Percentiles rank a stretch among this genome's conserved stretches.
These are phyloP conservation scores for Lerema accius DNA, from an alignment of 1,140 invertebrate species.

Conservation along the genomic window DNA sequence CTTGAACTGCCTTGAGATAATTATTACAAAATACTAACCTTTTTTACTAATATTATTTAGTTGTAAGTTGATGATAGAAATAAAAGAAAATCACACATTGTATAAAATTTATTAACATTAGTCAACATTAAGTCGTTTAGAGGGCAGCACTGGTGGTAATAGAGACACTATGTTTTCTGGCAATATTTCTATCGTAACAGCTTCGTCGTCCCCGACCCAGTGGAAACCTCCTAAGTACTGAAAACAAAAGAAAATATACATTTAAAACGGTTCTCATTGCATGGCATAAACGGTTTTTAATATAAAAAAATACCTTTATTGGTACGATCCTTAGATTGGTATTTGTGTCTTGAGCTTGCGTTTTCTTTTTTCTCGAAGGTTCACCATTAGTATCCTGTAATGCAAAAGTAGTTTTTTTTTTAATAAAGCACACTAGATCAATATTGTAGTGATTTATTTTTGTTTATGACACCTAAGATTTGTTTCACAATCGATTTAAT, in stretches of 20 bases:
- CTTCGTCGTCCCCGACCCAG: conserved; percentile 66
- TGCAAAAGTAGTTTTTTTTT: background rate
- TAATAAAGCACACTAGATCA: too few relatives aligned
- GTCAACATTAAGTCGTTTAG: conserved; percentile 46
- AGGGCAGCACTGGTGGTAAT: conserved; percentile 54
- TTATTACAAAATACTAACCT: too few relatives aligned
- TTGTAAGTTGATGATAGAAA: background rate
- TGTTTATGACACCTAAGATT: background rate
- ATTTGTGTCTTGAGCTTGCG: background rate
- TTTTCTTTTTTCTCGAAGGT: conserved; percentile 44
- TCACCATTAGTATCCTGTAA: conserved; percentile 38
- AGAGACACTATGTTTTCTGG: conserved; percentile 69
- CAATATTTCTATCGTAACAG: conserved; percentile 60
- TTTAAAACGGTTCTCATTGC: too few relatives aligned
- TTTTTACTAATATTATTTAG: too few relatives aligned
- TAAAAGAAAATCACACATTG: too few relatives aligned
- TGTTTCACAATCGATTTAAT: background rate
- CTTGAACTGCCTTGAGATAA: too few relatives aligned
- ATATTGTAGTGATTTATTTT: too few relatives aligned
- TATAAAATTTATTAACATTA: conserved; percentile 22
- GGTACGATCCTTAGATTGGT: conserved; percentile 45
- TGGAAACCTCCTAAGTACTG: conserved; percentile 71
- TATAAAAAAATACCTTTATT: conserved; percentile 65
- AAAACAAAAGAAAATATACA: conserved; percentile 33
- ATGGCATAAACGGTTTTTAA: too few relatives aligned